Percentiles rank a stretch among this genome's conserved stretches.
phyloP scores from a whole-genome alignment of 2,797 vertebrate genomes.

The Cryptoprocta ferox region DNA sequence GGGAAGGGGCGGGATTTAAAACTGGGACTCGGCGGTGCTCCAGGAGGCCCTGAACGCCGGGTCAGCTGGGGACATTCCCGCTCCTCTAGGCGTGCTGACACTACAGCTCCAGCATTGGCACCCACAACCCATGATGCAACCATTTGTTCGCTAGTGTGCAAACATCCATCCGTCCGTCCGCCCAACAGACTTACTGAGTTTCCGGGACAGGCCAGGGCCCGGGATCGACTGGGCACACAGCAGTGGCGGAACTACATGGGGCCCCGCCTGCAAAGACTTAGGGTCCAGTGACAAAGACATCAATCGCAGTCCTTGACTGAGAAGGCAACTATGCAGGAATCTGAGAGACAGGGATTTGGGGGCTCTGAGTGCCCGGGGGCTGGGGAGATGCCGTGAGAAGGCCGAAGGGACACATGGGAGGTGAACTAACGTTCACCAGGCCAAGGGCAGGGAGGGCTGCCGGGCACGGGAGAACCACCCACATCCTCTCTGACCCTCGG shows the following conservation, averaged over 20 bases:
- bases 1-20: background rate
- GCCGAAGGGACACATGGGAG: background rate
- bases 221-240: too few species aligned
- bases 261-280: background rate
- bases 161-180: background rate
- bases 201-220: background rate
- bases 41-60: background rate
- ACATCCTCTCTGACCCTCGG: background rate
- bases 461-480: background rate
- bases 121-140: too few species aligned
- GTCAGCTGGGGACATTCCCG: background rate
- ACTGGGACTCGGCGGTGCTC: background rate
- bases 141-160: background rate
- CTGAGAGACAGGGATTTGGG: background rate
- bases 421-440: background rate
- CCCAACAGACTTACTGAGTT: background rate
- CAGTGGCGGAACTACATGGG: background rate
- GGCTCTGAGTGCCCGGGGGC: background rate
- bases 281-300: background rate
- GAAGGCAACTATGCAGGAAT: too few species aligned
- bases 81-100: background rate
- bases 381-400: background rate
- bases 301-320: background rate
- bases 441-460: background rate
- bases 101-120: accelerated